These are phyloP conservation scores for Perca flavescens DNA, from an alignment of 2,113 vertebrate genomes.

Conservation along the genomic window DNA sequence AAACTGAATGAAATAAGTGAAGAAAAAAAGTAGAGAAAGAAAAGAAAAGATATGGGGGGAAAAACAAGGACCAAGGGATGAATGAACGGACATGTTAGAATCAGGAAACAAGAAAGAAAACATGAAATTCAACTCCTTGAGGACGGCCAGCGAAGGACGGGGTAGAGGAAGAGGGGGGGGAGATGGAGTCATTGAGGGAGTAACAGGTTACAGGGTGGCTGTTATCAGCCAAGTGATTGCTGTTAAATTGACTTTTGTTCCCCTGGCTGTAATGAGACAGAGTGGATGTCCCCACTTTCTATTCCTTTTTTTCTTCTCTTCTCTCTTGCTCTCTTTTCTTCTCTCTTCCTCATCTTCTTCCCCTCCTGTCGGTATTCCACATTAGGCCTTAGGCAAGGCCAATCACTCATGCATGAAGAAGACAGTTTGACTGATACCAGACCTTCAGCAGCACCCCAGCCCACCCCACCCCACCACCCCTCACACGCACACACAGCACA, in stretches of 20 bases:
- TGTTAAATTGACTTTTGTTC: constrained; percentile 81
- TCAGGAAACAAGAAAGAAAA: constrained; percentile 44
- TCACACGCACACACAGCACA: constrained; percentile 13
- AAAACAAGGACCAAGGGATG: constrained; percentile 7
- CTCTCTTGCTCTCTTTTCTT: background rate
- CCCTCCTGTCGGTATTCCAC: constrained; percentile 41
- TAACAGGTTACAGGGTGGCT: constrained; percentile 83
- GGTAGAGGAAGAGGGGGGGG: background rate
- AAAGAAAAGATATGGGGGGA: background rate
- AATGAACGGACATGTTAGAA: constrained; percentile 6
- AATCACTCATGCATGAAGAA: constrained; percentile 68
- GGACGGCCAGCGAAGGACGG: background rate
- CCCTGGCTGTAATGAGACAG: constrained; percentile 42
- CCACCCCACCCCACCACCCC: background rate
- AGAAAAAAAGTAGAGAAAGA: background rate
- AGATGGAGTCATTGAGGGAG: constrained; percentile 85
- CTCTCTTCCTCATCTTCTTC: constrained; percentile 16
- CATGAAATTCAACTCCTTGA: constrained; percentile 1
- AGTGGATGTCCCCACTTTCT: background rate
- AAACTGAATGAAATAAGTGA: background rate
- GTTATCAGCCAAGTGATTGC: constrained; percentile 80
- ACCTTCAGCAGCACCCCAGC: constrained; percentile 45
- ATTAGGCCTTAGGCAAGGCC: constrained; percentile 64
- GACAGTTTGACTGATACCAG: constrained; percentile 72
- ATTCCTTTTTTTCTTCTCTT: background rate